A percentile compares a stretch with the other conserved stretches of the same genome.
Evolutionary conservation across 2,888 invertebrate genomes (phyloP).

Genomic region (Ceraclea dissimilis): DNA sequence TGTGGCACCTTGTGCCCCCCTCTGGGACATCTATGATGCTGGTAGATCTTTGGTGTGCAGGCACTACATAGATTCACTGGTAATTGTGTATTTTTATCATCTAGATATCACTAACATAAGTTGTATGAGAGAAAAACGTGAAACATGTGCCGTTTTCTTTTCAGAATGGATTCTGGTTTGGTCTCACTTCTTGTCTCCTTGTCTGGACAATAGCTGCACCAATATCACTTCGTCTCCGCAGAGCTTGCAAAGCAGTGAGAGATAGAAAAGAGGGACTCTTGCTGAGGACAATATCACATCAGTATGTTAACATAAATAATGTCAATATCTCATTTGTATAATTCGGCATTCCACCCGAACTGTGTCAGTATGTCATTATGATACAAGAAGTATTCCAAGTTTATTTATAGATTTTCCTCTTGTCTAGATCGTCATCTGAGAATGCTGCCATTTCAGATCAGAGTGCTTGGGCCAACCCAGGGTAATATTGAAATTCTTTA

Average conservation of each 20-base stretch:
- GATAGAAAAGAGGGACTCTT: conserved; percentile 14
- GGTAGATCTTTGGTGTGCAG: conserved; percentile 55
- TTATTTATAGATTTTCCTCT: neutral
- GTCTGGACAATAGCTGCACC: conserved; percentile 57
- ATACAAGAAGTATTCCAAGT: too few relatives aligned
- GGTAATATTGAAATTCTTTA: conserved; percentile 24
- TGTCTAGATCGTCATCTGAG: conserved; percentile 21
- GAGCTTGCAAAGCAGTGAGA: conserved; percentile 36
- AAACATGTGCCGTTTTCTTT: conserved; percentile 4
- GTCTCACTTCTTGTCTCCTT: conserved; percentile 48
- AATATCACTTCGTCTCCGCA: conserved; percentile 50
- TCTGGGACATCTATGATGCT: conserved; percentile 63
- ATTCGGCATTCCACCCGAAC: too few relatives aligned
- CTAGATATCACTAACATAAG: too few relatives aligned
- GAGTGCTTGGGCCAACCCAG: conserved; percentile 28
- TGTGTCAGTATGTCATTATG: too few relatives aligned
- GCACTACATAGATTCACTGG: conserved; percentile 58
- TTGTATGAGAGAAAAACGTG: too few relatives aligned
- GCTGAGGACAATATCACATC: conserved; percentile 22
- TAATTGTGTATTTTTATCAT: too few relatives aligned
- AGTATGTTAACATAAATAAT: conserved; percentile 13
- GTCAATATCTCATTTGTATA: too few relatives aligned
- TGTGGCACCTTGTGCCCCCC: conserved; percentile 63
- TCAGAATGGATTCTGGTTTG: conserved; percentile 66
- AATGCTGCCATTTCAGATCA: conserved; percentile 24